These are phyloP conservation scores for Gorsachius goisagi DNA, from an alignment of 2,113 vertebrate species.

Conservation along the genomic window DNA sequence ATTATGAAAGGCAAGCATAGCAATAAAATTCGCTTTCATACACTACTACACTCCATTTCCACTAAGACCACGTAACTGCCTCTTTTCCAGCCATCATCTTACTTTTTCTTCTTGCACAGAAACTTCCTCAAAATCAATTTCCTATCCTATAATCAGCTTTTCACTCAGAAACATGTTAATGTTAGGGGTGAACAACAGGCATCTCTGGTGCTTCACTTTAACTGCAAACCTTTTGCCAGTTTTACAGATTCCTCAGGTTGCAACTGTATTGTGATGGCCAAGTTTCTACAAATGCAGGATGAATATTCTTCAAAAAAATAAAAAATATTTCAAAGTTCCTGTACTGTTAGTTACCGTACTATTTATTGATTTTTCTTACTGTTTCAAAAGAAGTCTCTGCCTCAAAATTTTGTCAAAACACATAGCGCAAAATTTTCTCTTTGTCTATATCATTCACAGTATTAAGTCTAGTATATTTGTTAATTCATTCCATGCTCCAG, in stretches of 20 bases:
- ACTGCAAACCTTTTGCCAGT: neutral
- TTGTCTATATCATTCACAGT: neutral
- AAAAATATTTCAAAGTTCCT: neutral
- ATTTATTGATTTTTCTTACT: neutral
- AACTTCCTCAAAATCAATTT: neutral
- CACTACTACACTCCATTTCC: neutral
- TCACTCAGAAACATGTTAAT: neutral
- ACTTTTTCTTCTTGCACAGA: neutral
- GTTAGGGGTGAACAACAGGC: neutral
- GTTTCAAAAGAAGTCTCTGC: neutral
- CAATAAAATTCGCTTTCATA: neutral
- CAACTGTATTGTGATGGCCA: neutral
- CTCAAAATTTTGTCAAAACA: neutral
- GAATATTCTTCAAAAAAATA: neutral
- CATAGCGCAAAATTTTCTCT: neutral
- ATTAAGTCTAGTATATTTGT: neutral
- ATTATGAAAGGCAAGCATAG: neutral
- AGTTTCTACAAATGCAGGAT: neutral
- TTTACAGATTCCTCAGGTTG: neutral
- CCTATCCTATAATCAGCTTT: neutral
- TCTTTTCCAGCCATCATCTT: neutral
- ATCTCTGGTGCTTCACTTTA: neutral
- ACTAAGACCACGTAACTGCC: neutral
- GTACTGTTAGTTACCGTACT: neutral
- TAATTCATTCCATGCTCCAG: neutral